phyloP scores from a whole-genome alignment of 2,888 invertebrate genomes.

The Argynnis bischoffii region DNA sequence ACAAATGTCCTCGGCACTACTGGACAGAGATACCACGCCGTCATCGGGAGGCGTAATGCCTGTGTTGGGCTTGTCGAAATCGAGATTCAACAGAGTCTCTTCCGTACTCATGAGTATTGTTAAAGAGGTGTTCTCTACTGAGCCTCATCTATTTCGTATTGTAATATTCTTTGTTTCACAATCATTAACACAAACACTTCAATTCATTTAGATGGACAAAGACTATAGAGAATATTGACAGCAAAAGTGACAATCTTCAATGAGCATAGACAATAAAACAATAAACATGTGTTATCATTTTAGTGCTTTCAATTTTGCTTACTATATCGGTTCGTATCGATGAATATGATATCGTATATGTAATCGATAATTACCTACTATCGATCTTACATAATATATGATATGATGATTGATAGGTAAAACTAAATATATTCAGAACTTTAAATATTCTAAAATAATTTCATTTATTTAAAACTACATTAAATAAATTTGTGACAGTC shows the following conservation, averaged over 20 bases:
- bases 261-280: slow-evolving; percentile 42
- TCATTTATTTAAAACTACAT: no score
- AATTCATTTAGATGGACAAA: slow-evolving; percentile 59
- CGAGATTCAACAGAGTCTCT: slow-evolving; percentile 84
- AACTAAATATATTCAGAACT: no score
- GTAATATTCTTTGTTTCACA: slow-evolving; percentile 77
- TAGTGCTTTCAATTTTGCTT: not conserved
- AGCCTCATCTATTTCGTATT: slow-evolving; percentile 80
- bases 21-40: slow-evolving; percentile 83
- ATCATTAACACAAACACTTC: slow-evolving; percentile 78
- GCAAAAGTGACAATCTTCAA: slow-evolving; percentile 39
- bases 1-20: slow-evolving; percentile 86
- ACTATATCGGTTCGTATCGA: not conserved
- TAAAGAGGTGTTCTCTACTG: slow-evolving; percentile 69
- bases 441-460: no score
- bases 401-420: no score
- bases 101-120: slow-evolving; percentile 83
- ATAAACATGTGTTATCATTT: slow-evolving; percentile 2
- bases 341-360: not conserved
- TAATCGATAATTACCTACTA: not conserved
- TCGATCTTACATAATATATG: no score
- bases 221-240: slow-evolving; percentile 54
- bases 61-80: slow-evolving; percentile 82
- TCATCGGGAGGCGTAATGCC: slow-evolving; percentile 77
- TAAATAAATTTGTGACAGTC: no score